These are phyloP conservation scores for Sipha flava DNA, from an alignment of 1,140 invertebrate genomes.

Conservation along the genomic window DNA sequence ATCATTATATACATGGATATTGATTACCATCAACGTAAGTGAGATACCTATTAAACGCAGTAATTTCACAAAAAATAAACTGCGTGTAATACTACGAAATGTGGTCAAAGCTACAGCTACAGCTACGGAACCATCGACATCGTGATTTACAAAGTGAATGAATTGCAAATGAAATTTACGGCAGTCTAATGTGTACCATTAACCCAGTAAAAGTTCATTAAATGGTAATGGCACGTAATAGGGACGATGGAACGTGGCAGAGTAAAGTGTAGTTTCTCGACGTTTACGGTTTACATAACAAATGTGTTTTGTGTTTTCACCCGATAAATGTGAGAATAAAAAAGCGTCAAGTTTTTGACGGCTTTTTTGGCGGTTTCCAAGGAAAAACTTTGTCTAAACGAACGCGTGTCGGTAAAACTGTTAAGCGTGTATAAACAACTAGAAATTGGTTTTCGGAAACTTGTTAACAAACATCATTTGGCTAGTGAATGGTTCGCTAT, in stretches of 20 bases:
- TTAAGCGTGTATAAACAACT: no score
- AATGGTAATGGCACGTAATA: conserved; percentile 15
- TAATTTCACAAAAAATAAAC: not conserved
- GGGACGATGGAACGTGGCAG: not conserved
- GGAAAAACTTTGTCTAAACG: not conserved
- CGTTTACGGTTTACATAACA: conserved; percentile 9
- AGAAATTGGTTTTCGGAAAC: not conserved
- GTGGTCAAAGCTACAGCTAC: no score
- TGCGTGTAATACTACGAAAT: not conserved
- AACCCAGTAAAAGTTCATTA: not conserved
- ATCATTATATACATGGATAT: no score
- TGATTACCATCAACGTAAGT: not conserved
- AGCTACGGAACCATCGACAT: not conserved
- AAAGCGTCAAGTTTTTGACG: not conserved
- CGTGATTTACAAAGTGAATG: not conserved
- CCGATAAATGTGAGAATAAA: not conserved
- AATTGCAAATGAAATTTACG: conserved; percentile 1
- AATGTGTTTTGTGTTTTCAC: conserved; percentile 2
- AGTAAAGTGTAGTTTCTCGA: not conserved
- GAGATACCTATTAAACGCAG: no score
- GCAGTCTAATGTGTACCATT: conserved; percentile 5
- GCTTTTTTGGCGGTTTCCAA: not conserved
- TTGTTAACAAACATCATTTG: not conserved
- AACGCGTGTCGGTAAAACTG: not conserved
- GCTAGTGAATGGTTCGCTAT: no score